A percentile compares a stretch with the other conserved stretches of the same genome.
Conservation (phyloP, 30 jellyfish, hydroid and myxozoan species). For the Cassiopea andromeda region DNA sequence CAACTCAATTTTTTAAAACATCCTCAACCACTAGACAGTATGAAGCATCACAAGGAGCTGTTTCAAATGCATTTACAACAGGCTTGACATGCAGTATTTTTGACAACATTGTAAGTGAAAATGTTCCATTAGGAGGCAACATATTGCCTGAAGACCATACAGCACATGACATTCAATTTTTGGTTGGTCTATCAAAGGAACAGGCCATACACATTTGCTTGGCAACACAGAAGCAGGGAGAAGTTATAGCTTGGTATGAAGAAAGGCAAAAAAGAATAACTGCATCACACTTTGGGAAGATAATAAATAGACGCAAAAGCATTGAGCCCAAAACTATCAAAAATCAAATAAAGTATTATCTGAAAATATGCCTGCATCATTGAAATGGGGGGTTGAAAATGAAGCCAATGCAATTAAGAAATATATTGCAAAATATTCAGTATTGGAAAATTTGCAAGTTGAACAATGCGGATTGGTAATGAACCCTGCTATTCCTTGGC, state of each 20-base stretch:
- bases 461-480: too few relatives aligned
- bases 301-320: conserved; percentile 36
- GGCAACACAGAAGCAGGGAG: conserved; percentile 5
- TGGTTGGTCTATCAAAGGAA: conserved; percentile 6
- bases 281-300: conserved; percentile 55
- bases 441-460: too few relatives aligned
- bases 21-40: conserved; percentile 29
- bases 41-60: conserved; percentile 8
- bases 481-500: too few relatives aligned
- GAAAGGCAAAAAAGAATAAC: conserved; percentile 58
- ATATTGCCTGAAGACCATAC: neutral
- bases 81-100: conserved; percentile 12
- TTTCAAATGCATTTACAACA: neutral
- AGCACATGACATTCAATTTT: neutral
- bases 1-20: conserved; percentile 56
- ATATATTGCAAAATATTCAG: too few relatives aligned
- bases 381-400: too few relatives aligned
- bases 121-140: conserved; percentile 18
- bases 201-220: conserved; percentile 17
- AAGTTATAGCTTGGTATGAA: conserved; percentile 39
- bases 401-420: too few relatives aligned
- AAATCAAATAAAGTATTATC: conserved; percentile 4
- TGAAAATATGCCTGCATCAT: too few relatives aligned
- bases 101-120: conserved; percentile 23
- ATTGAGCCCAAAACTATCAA: conserved; percentile 44